Evolutionary conservation across 2,797 vertebrate species (phyloP).

Genomic region (Hyperoplus immaculatus): DNA sequence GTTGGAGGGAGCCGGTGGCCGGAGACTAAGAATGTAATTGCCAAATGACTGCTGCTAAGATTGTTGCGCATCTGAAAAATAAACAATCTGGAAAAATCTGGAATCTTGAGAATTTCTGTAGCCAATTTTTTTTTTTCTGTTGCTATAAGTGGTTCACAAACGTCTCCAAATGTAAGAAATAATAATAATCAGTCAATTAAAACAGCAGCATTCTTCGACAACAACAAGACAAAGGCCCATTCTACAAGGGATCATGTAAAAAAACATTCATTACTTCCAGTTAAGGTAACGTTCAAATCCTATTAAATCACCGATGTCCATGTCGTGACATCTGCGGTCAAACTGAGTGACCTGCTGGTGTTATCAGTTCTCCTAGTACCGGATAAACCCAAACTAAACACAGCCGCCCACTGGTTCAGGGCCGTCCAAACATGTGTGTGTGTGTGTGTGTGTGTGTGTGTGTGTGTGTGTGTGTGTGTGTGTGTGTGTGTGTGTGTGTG

Average conservation of each 20-base stretch:
- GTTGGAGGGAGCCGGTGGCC: no score
- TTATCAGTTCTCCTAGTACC: slow-evolving; percentile 78
- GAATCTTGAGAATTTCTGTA: neutral
- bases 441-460: no score
- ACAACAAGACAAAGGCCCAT: neutral
- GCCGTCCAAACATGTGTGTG: slow-evolving; percentile 54
- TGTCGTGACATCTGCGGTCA: slow-evolving; percentile 69
- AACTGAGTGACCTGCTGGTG: slow-evolving; percentile 62
- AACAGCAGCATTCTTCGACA: neutral
- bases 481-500: no score
- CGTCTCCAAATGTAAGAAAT: neutral
- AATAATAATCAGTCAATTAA: neutral
- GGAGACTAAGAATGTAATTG: neutral
- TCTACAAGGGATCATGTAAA: neutral
- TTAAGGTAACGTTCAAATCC: slow-evolving; percentile 2
- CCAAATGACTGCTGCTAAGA: no score
- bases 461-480: no score
- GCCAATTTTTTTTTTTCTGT: neutral
- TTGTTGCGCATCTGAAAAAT: no score
- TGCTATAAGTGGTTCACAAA: neutral
- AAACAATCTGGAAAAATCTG: no score
- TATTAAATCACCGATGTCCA: slow-evolving; percentile 33
- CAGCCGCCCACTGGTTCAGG: slow-evolving; percentile 71
- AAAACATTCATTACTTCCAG: neutral
- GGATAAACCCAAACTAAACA: slow-evolving; percentile 82